Evolutionary conservation across 2,888 invertebrate genomes (phyloP).

Genomic region (Diaphora mendica): DNA sequence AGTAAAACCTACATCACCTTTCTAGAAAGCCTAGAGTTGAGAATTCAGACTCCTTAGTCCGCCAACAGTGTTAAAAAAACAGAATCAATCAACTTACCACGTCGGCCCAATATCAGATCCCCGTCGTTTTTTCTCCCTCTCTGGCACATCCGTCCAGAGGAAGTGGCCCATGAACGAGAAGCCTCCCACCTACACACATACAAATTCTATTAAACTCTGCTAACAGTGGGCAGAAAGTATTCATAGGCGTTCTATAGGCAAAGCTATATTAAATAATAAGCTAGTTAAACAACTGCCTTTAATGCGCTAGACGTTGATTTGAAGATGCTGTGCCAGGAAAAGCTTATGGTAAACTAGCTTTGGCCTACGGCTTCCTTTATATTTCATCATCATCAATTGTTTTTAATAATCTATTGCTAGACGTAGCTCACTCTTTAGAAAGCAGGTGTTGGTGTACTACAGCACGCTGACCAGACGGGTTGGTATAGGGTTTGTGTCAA

Average conservation of each 20-base stretch:
- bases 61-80: no score
- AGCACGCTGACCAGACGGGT: no score
- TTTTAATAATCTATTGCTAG: no score
- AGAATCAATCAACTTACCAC: slow-evolving; percentile 72
- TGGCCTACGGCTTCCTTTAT: not conserved
- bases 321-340: not conserved
- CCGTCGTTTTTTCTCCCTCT: slow-evolving; percentile 87
- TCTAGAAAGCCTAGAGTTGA: not conserved
- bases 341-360: not conserved
- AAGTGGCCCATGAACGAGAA: slow-evolving; percentile 97
- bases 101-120: slow-evolving; percentile 88
- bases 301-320: not conserved
- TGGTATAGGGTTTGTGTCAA: no score
- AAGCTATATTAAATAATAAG: no score
- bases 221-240: not conserved
- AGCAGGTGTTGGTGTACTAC: no score
- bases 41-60: not conserved
- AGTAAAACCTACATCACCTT: not conserved
- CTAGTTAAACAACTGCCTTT: not conserved
- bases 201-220: slow-evolving; percentile 1
- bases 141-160: slow-evolving; percentile 94
- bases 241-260: not conserved
- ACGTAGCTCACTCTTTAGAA: no score
- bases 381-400: no score
- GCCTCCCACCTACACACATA: slow-evolving; percentile 88